Evolutionary conservation across 2,888 invertebrate genomes (phyloP).

Genomic region (Luperina testacea): DNA sequence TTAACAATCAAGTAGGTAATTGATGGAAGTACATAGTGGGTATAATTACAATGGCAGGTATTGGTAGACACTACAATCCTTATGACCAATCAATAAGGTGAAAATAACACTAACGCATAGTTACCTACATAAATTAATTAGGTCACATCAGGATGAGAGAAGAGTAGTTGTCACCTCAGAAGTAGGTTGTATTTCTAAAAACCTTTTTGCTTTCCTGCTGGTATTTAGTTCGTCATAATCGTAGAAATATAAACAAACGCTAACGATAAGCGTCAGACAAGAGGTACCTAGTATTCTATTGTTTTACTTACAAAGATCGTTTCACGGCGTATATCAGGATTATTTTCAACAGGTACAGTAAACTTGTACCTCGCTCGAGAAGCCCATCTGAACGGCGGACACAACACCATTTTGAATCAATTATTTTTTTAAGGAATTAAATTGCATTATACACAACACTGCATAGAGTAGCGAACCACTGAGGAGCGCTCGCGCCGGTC

Average conservation of each 20-base stretch:
- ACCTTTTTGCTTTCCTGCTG: not conserved
- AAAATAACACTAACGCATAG: not conserved
- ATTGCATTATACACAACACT: constrained; percentile 52
- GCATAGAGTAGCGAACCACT: constrained; percentile 57
- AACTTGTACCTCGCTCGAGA: constrained; percentile 84
- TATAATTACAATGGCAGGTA: not conserved
- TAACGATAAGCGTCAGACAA: not conserved
- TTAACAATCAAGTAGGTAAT: not conserved
- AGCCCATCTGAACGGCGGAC: constrained; percentile 85
- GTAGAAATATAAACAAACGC: constrained; percentile 21
- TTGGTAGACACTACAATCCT: not conserved
- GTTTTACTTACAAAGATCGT: constrained; percentile 83
- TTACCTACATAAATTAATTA: not conserved
- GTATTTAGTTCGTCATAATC: not conserved
- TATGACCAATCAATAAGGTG: not conserved
- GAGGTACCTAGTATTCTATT: constrained; percentile 7
- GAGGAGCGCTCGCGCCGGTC: constrained; percentile 85
- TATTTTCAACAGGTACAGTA: constrained; percentile 66
- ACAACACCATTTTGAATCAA: constrained; percentile 81
- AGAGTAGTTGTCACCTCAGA: not conserved
- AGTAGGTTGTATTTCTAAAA: not conserved
- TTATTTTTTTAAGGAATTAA: constrained; percentile 25
- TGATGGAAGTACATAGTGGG: not conserved
- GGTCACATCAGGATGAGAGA: not conserved
- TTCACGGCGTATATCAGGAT: constrained; percentile 72